phyloP scores from a whole-genome alignment of 37 sponge, comb jelly and placozoan genomes.

The Halisarca cf. caerulea region DNA sequence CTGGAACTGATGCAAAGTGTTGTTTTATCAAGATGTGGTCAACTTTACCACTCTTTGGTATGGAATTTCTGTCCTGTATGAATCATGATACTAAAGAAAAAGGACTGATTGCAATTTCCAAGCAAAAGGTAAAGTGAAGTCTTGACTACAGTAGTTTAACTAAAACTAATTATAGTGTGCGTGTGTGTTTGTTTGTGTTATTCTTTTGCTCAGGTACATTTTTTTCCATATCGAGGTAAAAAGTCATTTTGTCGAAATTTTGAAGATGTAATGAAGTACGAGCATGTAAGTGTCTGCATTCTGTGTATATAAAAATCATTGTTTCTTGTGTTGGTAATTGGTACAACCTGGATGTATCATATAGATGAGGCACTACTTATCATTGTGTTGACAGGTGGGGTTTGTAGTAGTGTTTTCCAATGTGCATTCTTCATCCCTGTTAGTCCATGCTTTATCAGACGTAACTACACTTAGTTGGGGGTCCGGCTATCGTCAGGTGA shows the following conservation, averaged over 20 bases:
- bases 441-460: too few relatives aligned
- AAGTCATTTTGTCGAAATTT: constrained; percentile 60
- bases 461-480: too few relatives aligned
- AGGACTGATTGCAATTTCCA: constrained; percentile 82
- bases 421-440: too few relatives aligned
- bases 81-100: constrained; percentile 71
- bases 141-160: too few relatives aligned
- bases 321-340: not conserved
- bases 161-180: too few relatives aligned
- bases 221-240: constrained; percentile 59
- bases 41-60: constrained; percentile 73
- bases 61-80: constrained; percentile 82
- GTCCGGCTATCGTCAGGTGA: too few relatives aligned
- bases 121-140: constrained; percentile 68
- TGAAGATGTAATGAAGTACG: constrained; percentile 42
- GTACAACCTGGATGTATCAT: too few relatives aligned
- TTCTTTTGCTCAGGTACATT: constrained; percentile 37
- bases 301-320: not conserved
- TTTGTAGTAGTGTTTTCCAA: too few relatives aligned
- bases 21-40: constrained; percentile 89
- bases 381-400: too few relatives aligned
- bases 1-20: constrained; percentile 55
- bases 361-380: too few relatives aligned
- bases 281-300: constrained; percentile 33
- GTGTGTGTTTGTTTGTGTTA: too few relatives aligned